A percentile compares a stretch with the other conserved stretches of the same genome.
Conservation (phyloP, 2,888 invertebrate species). For the Amiota communis region DNA sequence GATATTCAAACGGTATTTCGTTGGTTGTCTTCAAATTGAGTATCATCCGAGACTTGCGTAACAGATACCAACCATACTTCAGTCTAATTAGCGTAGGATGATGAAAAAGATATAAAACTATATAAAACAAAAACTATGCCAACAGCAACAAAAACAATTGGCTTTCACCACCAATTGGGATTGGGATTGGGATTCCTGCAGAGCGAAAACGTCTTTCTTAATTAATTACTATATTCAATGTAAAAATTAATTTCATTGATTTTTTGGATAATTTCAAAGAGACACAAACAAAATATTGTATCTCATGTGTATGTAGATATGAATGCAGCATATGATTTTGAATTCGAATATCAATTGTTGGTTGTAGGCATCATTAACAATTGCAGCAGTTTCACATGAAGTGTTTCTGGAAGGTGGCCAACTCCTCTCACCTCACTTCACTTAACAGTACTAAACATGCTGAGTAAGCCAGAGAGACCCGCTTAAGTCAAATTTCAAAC, state of each 20-base stretch:
- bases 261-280: slow-evolving; percentile 50
- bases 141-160: slow-evolving; percentile 30
- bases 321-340: not conserved
- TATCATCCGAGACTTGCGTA: no score
- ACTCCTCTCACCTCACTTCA: no score
- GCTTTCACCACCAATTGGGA: slow-evolving; percentile 53
- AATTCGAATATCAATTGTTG: not conserved
- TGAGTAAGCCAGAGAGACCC: slow-evolving; percentile 57
- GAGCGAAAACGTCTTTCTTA: slow-evolving; percentile 42
- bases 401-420: not conserved
- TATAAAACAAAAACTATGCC: slow-evolving; percentile 44
- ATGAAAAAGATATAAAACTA: not conserved
- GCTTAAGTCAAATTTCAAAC: slow-evolving; percentile 32
- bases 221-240: slow-evolving; percentile 60
- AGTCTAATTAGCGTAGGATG: slow-evolving; percentile 51
- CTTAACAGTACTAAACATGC: slow-evolving; percentile 51
- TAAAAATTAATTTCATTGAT: slow-evolving; percentile 59
- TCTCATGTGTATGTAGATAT: not conserved
- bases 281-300: slow-evolving; percentile 26
- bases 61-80: slow-evolving; percentile 25
- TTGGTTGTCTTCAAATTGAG: no score
- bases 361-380: slow-evolving; percentile 26
- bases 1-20: no score
- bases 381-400: slow-evolving; percentile 32
- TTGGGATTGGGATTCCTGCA: slow-evolving; percentile 47